A percentile compares a stretch with the other conserved stretches of the same genome.
Conservation (phyloP, 92 coral and sea anemone genomes). For the Palythoa heliodiscus region DNA sequence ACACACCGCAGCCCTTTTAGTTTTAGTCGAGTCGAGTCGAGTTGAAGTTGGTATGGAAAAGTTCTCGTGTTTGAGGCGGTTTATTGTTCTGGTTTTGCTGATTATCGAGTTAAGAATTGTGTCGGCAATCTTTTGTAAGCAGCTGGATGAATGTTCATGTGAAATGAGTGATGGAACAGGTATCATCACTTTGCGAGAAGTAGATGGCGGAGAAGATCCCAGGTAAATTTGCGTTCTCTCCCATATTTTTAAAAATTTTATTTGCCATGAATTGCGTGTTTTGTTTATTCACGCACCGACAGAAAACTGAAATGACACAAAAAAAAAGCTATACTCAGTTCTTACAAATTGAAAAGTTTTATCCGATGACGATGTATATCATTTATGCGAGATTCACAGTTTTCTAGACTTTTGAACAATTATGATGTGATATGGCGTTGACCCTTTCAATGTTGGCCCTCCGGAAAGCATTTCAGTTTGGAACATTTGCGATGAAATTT, state of each 20-base stretch:
- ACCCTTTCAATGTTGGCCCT: too few relatives aligned
- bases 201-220: slow-evolving; percentile 18
- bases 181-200: slow-evolving; percentile 26
- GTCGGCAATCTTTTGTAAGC: not conserved
- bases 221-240: not conserved
- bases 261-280: not conserved
- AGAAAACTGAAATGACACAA: not conserved
- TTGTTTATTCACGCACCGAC: not conserved
- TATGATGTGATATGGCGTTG: too few relatives aligned
- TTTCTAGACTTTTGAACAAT: too few relatives aligned
- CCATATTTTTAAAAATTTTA: too few relatives aligned
- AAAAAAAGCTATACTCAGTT: too few relatives aligned
- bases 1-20: not conserved
- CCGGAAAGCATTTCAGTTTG: too few relatives aligned
- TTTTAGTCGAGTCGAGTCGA: not conserved
- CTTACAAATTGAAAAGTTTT: too few relatives aligned
- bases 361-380: too few relatives aligned
- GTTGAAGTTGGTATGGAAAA: not conserved
- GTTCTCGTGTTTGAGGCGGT: not conserved
- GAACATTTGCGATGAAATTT: too few relatives aligned
- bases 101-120: not conserved
- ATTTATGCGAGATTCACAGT: too few relatives aligned
- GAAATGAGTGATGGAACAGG: slow-evolving; percentile 38
- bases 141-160: slow-evolving; percentile 42
- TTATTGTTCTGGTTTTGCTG: not conserved